These are phyloP conservation scores for Penaeus japonicus DNA, from an alignment of 1,140 invertebrate species.

Conservation along the genomic window DNA sequence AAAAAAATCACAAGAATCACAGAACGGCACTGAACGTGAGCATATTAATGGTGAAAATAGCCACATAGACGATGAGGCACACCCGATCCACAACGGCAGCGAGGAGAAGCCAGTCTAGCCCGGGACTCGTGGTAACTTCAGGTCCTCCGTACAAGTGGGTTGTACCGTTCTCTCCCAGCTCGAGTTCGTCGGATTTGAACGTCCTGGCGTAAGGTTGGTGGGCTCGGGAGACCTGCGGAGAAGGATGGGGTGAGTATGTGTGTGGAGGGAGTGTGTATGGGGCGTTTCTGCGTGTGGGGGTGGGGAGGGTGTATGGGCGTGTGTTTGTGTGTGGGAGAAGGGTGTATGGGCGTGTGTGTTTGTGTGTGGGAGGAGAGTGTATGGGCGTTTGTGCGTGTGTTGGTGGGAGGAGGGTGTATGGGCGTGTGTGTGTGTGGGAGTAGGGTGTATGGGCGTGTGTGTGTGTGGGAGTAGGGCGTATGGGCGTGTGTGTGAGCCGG, in stretches of 20 bases:
- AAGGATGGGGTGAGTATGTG: neutral
- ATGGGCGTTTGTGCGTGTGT: too few species aligned
- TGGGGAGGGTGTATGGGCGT: neutral
- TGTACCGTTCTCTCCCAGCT: neutral
- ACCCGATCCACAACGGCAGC: conserved; percentile 24
- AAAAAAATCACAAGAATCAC: neutral
- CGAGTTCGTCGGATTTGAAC: neutral
- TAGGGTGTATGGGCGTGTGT: neutral
- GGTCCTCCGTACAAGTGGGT: neutral
- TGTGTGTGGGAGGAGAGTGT: neutral
- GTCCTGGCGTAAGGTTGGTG: neutral
- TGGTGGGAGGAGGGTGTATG: neutral
- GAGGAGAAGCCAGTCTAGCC: conserved; percentile 28
- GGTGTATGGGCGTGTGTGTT: neutral
- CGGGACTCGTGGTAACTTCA: neutral
- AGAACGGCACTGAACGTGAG: neutral
- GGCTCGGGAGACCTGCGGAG: neutral
- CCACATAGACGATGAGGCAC: conserved; percentile 10
- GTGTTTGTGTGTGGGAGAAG: neutral
- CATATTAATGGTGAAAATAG: neutral
- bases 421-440: neutral
- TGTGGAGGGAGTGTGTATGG: neutral
- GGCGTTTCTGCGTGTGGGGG: too few species aligned
- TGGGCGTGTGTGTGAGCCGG: neutral
- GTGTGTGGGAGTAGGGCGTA: too few species aligned